Conservation (phyloP, 2,797 vertebrate species). For the Leuciscus waleckii region DNA sequence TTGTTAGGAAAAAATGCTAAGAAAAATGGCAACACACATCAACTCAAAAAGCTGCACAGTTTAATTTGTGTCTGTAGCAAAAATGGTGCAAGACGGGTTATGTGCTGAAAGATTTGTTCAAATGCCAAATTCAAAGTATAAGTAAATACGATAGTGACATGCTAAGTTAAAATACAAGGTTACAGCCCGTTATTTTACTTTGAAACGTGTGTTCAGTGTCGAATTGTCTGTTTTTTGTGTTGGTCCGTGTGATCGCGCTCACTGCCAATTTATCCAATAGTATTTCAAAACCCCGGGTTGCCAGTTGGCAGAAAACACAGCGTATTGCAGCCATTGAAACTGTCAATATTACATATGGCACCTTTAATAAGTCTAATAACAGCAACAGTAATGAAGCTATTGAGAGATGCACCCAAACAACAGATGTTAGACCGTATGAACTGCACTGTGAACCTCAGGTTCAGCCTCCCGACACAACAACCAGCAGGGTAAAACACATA, state of each 20-base stretch:
- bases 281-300: neutral
- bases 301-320: neutral
- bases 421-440: conserved; percentile 17
- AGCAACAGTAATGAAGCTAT: neutral
- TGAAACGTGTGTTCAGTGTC: neutral
- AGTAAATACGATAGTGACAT: neutral
- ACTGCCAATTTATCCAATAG: neutral
- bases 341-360: neutral
- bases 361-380: neutral
- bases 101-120: neutral
- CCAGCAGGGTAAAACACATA: conserved; percentile 62
- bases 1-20: neutral
- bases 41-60: neutral
- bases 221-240: neutral
- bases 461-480: conserved; percentile 18
- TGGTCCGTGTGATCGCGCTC: neutral
- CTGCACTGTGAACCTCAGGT: neutral
- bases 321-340: neutral
- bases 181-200: neutral
- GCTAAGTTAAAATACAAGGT: too few species aligned
- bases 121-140: neutral
- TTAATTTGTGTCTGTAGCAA: neutral
- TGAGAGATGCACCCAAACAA: conserved; percentile 2
- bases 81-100: neutral
- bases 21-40: neutral